Percentiles rank a stretch among this genome's conserved stretches.
These are phyloP conservation scores for Spermophilus dauricus DNA, from an alignment of 2,113 vertebrate genomes.

Conservation along the genomic window DNA sequence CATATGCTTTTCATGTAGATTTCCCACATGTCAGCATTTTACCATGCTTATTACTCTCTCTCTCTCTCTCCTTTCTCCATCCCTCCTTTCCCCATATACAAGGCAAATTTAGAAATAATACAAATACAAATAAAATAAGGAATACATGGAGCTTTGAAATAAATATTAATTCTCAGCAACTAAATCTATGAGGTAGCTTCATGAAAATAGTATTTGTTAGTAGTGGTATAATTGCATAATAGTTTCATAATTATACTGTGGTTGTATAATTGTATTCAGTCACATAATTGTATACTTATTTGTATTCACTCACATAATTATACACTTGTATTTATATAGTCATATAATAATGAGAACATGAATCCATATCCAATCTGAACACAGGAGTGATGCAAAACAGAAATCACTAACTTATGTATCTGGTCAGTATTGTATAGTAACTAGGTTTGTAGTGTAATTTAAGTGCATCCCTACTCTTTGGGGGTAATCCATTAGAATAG, in stretches of 20 bases:
- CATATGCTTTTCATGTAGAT: background rate
- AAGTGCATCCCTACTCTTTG: background rate
- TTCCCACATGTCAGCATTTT: background rate
- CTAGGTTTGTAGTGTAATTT: background rate
- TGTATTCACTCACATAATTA: background rate
- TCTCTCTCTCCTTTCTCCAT: too few species aligned
- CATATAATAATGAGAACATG: background rate
- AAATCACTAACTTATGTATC: background rate
- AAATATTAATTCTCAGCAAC: slow-evolving; percentile 1
- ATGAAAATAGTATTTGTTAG: background rate
- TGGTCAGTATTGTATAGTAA: background rate
- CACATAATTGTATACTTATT: background rate
- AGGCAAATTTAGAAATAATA: background rate
- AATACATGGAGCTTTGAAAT: background rate
- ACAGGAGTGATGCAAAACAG: background rate
- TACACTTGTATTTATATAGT: background rate
- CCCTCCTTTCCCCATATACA: too few species aligned
- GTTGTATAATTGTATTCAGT: background rate
- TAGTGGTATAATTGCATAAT: background rate
- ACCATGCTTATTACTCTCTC: background rate
- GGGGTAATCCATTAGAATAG: background rate
- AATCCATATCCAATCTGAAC: slow-evolving; percentile 33
- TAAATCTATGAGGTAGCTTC: background rate
- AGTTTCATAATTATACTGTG: background rate
- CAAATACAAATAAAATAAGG: background rate